A percentile compares a stretch with the other conserved stretches of the same genome.
phyloP scores from a whole-genome alignment of 1,140 invertebrate species.

The Notospermus geniculatus region DNA sequence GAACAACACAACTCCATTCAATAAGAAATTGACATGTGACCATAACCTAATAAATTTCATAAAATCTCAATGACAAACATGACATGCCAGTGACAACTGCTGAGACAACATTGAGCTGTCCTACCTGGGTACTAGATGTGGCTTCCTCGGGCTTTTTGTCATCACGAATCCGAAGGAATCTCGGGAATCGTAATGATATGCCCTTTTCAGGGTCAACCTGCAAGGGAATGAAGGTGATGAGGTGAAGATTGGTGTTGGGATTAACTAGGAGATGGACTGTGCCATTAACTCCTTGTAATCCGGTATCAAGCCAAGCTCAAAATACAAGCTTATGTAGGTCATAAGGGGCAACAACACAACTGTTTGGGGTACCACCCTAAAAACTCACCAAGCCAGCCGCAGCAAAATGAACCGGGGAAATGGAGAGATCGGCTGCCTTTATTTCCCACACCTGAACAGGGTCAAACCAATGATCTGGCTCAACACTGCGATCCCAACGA shows the following conservation, averaged over 20 bases:
- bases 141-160: constrained; percentile 93
- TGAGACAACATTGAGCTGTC: too few relatives aligned
- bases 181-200: constrained; percentile 93
- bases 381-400: constrained; percentile 78
- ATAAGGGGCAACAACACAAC: neutral
- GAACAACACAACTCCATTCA: too few relatives aligned
- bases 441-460: constrained; percentile 94
- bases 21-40: too few relatives aligned
- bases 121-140: constrained; percentile 83
- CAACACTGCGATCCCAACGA: constrained; percentile 66
- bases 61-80: too few relatives aligned
- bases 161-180: constrained; percentile 87
- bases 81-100: too few relatives aligned
- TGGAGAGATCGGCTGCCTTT: constrained; percentile 95
- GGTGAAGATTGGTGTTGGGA: too few relatives aligned
- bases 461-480: constrained; percentile 96
- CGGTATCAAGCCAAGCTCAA: too few relatives aligned
- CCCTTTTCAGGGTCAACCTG: constrained; percentile 87
- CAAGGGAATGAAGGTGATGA: constrained; percentile 21
- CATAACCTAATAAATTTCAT: too few relatives aligned
- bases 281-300: too few relatives aligned
- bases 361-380: neutral
- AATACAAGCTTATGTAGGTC: too few relatives aligned
- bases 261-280: neutral
- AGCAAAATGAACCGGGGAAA: constrained; percentile 92